Evolutionary conservation across 2,888 invertebrate species (phyloP).

Genomic region (Acrobasis suavella): DNA sequence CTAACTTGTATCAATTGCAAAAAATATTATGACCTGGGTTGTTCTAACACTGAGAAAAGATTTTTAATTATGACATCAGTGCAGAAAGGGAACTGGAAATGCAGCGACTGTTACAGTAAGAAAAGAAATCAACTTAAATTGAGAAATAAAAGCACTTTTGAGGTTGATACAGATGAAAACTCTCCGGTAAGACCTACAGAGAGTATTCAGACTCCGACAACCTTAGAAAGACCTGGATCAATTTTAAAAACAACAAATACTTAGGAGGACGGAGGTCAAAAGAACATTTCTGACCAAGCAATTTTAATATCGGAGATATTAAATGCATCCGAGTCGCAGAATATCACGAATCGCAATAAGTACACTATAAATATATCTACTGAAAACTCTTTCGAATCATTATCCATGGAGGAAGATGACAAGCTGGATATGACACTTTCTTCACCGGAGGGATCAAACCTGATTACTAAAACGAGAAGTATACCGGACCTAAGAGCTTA

Average conservation of each 20-base stretch:
- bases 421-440: neutral
- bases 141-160: neutral
- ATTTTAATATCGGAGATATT: neutral
- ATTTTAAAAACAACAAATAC: neutral
- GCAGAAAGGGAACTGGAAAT: conserved; percentile 8
- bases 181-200: too few species aligned
- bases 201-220: neutral
- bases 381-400: neutral
- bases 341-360: neutral
- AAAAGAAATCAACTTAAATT: neutral
- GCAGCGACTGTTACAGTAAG: neutral
- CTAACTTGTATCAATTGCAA: conserved; percentile 8
- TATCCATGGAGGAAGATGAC: neutral
- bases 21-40: conserved; percentile 6
- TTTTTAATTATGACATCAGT: conserved; percentile 8
- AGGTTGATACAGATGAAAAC: too few species aligned
- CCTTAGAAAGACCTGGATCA: neutral
- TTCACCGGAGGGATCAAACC: neutral
- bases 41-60: conserved; percentile 7
- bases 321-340: neutral
- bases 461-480: conserved; percentile 5
- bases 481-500: conserved; percentile 5
- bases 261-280: neutral
- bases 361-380: neutral
- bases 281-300: neutral